A percentile compares a stretch with the other conserved stretches of the same genome.
These are phyloP conservation scores for Phanerotoma sp. DNA, from an alignment of 2,888 invertebrate species.

Conservation along the genomic window DNA sequence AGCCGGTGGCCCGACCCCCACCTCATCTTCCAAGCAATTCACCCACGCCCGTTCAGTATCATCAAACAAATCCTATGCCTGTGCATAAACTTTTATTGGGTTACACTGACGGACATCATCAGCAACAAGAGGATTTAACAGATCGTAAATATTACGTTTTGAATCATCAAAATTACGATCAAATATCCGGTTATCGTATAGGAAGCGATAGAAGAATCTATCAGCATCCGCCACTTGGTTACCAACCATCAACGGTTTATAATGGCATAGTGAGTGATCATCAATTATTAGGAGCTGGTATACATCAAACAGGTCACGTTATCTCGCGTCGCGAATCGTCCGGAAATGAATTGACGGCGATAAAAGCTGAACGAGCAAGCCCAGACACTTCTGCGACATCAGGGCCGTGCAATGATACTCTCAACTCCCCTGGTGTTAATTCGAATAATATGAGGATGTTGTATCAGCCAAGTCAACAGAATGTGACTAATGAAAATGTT, in stretches of 20 bases:
- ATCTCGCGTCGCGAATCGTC: slow-evolving; percentile 30
- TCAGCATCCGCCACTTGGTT: slow-evolving; percentile 16
- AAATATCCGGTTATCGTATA: neutral
- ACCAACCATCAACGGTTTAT: slow-evolving; percentile 2
- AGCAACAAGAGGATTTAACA: slow-evolving; percentile 9
- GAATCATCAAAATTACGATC: slow-evolving; percentile 2
- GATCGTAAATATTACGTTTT: slow-evolving; percentile 28
- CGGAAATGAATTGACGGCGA: slow-evolving; percentile 45
- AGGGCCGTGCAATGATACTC: slow-evolving; percentile 52
- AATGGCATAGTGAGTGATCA: neutral
- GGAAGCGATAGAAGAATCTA: neutral
- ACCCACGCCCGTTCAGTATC: slow-evolving; percentile 42
- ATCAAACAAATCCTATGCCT: slow-evolving; percentile 16
- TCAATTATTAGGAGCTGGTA: neutral
- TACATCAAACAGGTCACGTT: slow-evolving; percentile 7
- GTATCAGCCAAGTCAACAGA: slow-evolving; percentile 15
- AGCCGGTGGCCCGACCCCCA: slow-evolving; percentile 43
- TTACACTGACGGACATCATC: slow-evolving; percentile 35
- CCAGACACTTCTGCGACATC: slow-evolving; percentile 49
- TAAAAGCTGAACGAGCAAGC: slow-evolving; percentile 50
- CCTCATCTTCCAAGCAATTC: slow-evolving; percentile 35
- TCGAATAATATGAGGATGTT: slow-evolving; percentile 26
- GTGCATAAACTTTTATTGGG: slow-evolving; percentile 20
- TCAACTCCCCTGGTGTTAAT: slow-evolving; percentile 39
- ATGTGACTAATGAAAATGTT: slow-evolving; percentile 18